Evolutionary conservation across 2,797 vertebrate genomes (phyloP), one percentile per base, ranked within the genome.

Genomic region (Lagorchestes hirsutus): DNA sequence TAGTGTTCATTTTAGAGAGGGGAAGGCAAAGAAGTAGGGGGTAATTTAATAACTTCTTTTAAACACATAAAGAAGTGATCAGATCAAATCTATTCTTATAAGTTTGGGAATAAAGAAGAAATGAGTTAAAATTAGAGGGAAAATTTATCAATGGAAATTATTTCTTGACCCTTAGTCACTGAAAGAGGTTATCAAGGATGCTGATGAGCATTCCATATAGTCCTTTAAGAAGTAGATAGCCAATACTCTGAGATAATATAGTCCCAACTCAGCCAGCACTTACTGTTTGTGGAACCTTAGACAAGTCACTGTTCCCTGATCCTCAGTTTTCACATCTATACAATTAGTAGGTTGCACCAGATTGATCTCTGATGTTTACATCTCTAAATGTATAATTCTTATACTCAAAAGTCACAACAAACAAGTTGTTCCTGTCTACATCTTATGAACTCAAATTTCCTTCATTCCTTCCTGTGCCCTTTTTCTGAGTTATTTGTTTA

Each of bases 1-100:
- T 91, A 93, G 94, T 29, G 62, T 74, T 93, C 95, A 67, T n/a
- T 67, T 94, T 59, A 46, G 93, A 92, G 94, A 96, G 95, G 16
- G 46, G 54, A 92, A 96, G 92, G 50, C 27, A 11, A 90, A 58
- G 54, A 94, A 94, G 54, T 34, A 93, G 31, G 56, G 92, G 54
- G 31, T 92, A 93, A 93, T 95, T 91, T 58, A 28, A 56, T 92
- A 97, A 58, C n/a, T n/a, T 16, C 74, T n/a, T 94, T 58, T 9
- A 93, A 58, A 46, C 67, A 92, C 91, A 90, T 94, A 59, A 58
- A 54, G 67, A 5, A 40, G 16, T 74, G 18, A 40, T 74, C 16
- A 74, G 31, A 67, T 67, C 34, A 67, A n/a, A 74, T 40, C 34
- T 67, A 67, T n/a, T 67, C 34, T 67, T 34, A 74, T 74, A 74